Evolutionary conservation across 2,888 invertebrate genomes (phyloP).

Genomic region (Cantharis rufa): DNA sequence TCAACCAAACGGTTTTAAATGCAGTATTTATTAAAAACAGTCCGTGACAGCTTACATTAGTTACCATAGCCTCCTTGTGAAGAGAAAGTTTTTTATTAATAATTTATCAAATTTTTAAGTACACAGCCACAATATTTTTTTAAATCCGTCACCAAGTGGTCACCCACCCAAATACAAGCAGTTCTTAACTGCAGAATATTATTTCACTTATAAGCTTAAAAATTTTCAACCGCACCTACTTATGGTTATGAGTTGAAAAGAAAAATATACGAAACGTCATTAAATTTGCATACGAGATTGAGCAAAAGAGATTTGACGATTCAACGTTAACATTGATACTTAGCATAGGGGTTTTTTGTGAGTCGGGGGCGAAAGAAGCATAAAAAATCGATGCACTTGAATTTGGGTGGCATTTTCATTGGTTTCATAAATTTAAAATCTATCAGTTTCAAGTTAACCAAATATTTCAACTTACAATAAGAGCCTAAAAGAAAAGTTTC

Average conservation of each 20-base stretch:
- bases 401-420: neutral
- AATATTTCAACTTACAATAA: neutral
- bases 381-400: neutral
- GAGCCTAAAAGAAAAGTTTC: neutral
- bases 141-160: too few species aligned
- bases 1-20: too few species aligned
- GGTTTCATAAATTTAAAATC: neutral
- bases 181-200: too few species aligned
- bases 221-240: neutral
- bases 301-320: neutral
- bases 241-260: neutral
- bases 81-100: too few species aligned
- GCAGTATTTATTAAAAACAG: too few species aligned
- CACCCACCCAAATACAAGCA: too few species aligned
- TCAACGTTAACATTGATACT: neutral
- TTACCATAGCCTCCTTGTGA: too few species aligned
- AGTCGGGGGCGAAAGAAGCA: neutral
- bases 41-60: too few species aligned
- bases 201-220: neutral
- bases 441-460: neutral
- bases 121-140: too few species aligned
- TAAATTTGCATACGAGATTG: neutral
- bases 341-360: neutral
- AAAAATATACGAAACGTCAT: neutral
- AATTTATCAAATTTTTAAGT: too few species aligned